Evolutionary conservation across 2,888 invertebrate genomes (phyloP).

Genomic region (Pseudoips prasinana): DNA sequence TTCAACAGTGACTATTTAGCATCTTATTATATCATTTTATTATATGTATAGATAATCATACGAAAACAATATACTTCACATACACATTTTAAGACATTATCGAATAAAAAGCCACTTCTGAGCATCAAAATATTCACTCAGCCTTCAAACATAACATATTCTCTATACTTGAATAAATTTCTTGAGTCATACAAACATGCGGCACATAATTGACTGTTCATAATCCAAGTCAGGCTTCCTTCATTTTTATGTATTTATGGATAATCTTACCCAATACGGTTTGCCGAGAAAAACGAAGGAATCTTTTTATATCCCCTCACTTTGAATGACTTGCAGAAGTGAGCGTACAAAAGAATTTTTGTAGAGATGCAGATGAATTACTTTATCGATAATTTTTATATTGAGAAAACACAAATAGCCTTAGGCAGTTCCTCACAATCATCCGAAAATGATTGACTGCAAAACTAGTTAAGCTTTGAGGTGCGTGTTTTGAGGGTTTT

Average conservation of each 20-base stretch:
- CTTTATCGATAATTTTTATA: too few relatives aligned
- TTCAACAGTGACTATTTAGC: too few relatives aligned
- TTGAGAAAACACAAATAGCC: too few relatives aligned
- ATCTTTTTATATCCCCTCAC: conserved; percentile 29
- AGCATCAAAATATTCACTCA: not conserved
- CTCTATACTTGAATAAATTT: conserved; percentile 16
- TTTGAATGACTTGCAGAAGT: conserved; percentile 32
- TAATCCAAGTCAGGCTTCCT: conserved; percentile 18
- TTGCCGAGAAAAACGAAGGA: conserved; percentile 13
- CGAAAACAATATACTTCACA: too few relatives aligned
- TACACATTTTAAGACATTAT: too few relatives aligned
- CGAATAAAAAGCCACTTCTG: too few relatives aligned
- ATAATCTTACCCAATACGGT: conserved; percentile 34
- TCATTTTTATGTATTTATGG: conserved; percentile 38
- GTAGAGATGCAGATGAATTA: conserved; percentile 12
- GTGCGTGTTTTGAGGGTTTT: too few relatives aligned
- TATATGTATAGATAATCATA: too few relatives aligned
- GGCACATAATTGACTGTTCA: conserved; percentile 31
- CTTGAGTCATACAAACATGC: conserved; percentile 18
- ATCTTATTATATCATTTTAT: too few relatives aligned
- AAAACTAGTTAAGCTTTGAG: too few relatives aligned
- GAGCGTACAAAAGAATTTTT: conserved; percentile 16
- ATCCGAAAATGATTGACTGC: too few relatives aligned
- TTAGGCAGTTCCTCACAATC: too few relatives aligned
- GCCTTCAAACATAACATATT: not conserved